These are phyloP conservation scores for Esperia sulphurella DNA, from an alignment of 2,888 invertebrate species.

Conservation along the genomic window DNA sequence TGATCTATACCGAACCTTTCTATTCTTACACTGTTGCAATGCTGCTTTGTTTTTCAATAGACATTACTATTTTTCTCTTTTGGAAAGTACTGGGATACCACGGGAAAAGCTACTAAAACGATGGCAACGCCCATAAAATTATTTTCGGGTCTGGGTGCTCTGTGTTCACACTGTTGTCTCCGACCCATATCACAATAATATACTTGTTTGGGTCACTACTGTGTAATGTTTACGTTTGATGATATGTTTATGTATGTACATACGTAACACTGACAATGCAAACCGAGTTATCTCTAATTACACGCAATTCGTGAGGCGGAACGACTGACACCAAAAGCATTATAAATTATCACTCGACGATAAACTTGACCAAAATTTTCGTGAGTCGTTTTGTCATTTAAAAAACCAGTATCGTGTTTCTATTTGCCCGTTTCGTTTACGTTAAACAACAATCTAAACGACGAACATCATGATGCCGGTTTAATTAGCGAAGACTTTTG, in stretches of 20 bases:
- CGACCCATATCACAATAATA: too few relatives aligned
- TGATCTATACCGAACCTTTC: too few relatives aligned
- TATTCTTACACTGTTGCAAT: too few relatives aligned
- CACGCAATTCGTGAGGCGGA: background rate
- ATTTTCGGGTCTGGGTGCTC: too few relatives aligned
- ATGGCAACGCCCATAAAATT: too few relatives aligned
- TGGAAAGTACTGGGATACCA: background rate
- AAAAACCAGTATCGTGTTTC: slow-evolving; percentile 5
- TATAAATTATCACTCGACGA: slow-evolving; percentile 10
- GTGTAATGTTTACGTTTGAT: background rate
- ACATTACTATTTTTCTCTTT: too few relatives aligned
- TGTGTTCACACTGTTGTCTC: too few relatives aligned
- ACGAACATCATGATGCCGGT: slow-evolving; percentile 1
- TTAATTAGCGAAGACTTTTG: slow-evolving; percentile 1
- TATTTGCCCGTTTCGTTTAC: background rate
- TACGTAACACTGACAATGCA: background rate
- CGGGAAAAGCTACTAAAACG: too few relatives aligned
- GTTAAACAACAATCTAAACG: slow-evolving; percentile 5
- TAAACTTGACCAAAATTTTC: slow-evolving; percentile 7
- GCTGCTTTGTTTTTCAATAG: too few relatives aligned
- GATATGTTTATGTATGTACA: background rate
- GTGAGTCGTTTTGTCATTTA: slow-evolving; percentile 1
- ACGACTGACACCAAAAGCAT: slow-evolving; percentile 6
- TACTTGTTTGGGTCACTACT: too few relatives aligned
- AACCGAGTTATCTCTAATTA: background rate